phyloP scores from a whole-genome alignment of 2,113 vertebrate genomes.

The Dolichallabes microphthalmus region DNA sequence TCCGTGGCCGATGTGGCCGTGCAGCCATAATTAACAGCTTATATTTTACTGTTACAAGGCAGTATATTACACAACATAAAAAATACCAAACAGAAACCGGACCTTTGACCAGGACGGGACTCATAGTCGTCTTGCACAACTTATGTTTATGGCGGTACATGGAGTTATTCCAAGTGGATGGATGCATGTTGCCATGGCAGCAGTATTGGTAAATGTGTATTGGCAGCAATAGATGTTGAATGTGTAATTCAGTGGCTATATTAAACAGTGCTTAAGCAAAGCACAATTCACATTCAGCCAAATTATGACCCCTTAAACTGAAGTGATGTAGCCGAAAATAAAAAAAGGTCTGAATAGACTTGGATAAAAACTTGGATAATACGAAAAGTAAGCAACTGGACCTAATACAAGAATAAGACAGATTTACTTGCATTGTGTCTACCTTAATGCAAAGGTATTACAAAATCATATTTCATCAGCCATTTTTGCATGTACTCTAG shows the following conservation, averaged over 20 bases:
- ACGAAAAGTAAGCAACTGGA: background rate
- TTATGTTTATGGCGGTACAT: constrained; percentile 31
- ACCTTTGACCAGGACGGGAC: constrained; percentile 14
- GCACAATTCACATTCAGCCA: background rate
- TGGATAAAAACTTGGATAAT: background rate
- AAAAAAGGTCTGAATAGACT: background rate
- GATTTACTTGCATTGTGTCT: background rate
- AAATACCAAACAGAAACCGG: constrained; percentile 3
- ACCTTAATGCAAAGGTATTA: background rate
- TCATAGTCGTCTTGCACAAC: constrained; percentile 20
- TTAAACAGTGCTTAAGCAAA: background rate
- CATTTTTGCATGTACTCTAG: background rate
- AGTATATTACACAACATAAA: background rate
- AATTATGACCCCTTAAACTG: background rate
- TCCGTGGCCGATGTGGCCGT: too few relatives aligned
- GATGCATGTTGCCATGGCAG: constrained; percentile 56
- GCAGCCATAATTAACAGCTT: background rate
- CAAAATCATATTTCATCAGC: background rate
- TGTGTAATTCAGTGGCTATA: constrained; percentile 12
- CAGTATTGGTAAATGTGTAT: constrained; percentile 39
- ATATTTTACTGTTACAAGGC: background rate
- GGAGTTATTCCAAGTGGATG: constrained; percentile 39
- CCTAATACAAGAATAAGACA: background rate
- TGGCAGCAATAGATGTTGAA: background rate
- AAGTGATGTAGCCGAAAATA: background rate